Conservation (phyloP, 1,140 invertebrate genomes). For the Rhopalosiphum maidis region DNA sequence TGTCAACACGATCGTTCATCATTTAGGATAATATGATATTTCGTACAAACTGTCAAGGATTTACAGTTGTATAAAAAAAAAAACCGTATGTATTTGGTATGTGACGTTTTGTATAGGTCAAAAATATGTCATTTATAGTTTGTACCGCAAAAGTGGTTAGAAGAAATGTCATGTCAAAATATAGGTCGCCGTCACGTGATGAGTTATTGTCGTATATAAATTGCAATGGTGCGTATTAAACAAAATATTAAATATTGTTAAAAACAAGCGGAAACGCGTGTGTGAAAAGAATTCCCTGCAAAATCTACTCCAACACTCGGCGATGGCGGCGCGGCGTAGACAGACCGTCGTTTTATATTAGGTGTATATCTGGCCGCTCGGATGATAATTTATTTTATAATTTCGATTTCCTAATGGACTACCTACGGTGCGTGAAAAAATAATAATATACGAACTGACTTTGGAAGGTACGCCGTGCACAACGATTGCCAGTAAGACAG, state of each 20-base stretch:
- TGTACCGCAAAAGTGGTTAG: background rate
- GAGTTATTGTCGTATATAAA: slow-evolving; percentile 8
- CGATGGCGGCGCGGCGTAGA: too few relatives aligned
- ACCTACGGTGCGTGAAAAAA: background rate
- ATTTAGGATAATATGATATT: slow-evolving; percentile 2
- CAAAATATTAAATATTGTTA: background rate
- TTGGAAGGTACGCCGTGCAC: background rate
- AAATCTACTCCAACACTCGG: background rate
- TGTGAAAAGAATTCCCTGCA: background rate
- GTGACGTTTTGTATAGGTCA: background rate
- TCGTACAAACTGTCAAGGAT: background rate
- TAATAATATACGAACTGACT: background rate
- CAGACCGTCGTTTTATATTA: background rate
- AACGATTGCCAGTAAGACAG: background rate
- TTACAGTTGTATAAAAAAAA: background rate
- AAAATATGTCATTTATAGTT: background rate
- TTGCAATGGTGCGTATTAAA: background rate
- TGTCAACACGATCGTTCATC: background rate
- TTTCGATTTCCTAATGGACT: background rate
- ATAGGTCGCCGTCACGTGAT: background rate
- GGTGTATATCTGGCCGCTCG: background rate
- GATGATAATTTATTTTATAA: background rate
- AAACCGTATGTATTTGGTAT: background rate
- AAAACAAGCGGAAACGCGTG: background rate
- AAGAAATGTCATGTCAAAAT: slow-evolving; percentile 32